A percentile compares a stretch with the other conserved stretches of the same genome.
Evolutionary conservation across 2,888 invertebrate genomes (phyloP).

Genomic region (Microctonus hyperodae): DNA sequence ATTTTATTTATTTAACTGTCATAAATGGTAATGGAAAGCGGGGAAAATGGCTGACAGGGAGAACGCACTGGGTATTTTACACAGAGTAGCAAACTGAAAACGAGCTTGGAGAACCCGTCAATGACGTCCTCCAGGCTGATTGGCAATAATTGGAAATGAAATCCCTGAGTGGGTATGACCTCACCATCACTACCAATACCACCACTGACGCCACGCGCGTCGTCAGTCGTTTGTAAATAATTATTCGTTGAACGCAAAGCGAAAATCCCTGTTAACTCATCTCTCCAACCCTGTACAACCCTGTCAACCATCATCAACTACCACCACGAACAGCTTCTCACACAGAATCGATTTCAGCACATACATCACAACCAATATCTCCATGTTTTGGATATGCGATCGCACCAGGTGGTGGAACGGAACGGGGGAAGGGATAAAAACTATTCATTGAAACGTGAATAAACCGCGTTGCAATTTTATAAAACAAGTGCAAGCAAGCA

Average conservation of each 20-base stretch:
- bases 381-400: not conserved
- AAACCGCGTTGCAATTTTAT: constrained; percentile 12
- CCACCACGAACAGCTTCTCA: not conserved
- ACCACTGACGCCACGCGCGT: not conserved
- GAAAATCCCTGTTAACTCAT: constrained; percentile 26
- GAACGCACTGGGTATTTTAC: no score
- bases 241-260: constrained; percentile 31
- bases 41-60: not conserved
- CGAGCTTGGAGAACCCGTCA: constrained; percentile 38
- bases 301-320: not conserved
- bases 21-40: constrained; percentile 26
- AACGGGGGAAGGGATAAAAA: not conserved
- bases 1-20: not conserved
- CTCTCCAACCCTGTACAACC: not conserved
- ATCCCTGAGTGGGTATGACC: constrained; percentile 25
- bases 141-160: constrained; percentile 35
- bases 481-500: constrained; percentile 7
- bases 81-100: constrained; percentile 36
- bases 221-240: constrained; percentile 32
- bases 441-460: constrained; percentile 14
- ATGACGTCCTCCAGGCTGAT: constrained; percentile 35
- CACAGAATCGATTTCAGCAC: constrained; percentile 2
- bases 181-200: not conserved
- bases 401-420: not conserved
- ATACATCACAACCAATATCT: not conserved